Percentiles rank a stretch among this genome's conserved stretches.
Conservation (phyloP, 2,888 invertebrate species). For the Drosophila parthenogenetica region DNA sequence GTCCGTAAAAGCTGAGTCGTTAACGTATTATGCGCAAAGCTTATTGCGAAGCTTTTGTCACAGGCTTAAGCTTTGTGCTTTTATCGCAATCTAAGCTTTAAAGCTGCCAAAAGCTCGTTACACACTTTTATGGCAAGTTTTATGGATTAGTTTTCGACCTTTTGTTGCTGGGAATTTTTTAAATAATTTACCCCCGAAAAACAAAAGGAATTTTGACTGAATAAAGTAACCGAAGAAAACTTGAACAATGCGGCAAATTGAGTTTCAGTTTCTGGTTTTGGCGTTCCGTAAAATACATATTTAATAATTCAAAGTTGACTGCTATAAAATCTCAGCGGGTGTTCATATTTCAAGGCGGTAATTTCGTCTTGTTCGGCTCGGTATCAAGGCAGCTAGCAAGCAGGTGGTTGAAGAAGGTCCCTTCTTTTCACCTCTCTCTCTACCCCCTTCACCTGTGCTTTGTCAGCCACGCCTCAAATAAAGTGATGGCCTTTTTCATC, state of each 20-base stretch:
- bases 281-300: constrained; percentile 70
- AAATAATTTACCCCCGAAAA: constrained; percentile 21
- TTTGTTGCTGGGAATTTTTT: constrained; percentile 22
- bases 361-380: constrained; percentile 69
- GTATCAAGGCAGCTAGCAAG: constrained; percentile 33
- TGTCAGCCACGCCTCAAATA: neutral
- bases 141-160: neutral
- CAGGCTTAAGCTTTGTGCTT: neutral
- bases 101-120: constrained; percentile 42
- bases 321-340: constrained; percentile 78
- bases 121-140: constrained; percentile 43
- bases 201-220: neutral
- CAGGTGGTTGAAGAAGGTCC: constrained; percentile 5
- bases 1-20: constrained; percentile 39
- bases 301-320: constrained; percentile 79
- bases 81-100: constrained; percentile 10
- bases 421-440: neutral
- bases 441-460: neutral
- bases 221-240: constrained; percentile 24
- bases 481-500: constrained; percentile 45
- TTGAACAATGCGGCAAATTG: constrained; percentile 38
- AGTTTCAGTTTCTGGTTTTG: constrained; percentile 59
- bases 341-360: constrained; percentile 71
- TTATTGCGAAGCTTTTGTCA: constrained; percentile 10
- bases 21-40: constrained; percentile 27